Evolutionary conservation across 2,113 vertebrate species (phyloP).

Genomic region (Bos taurus): DNA sequence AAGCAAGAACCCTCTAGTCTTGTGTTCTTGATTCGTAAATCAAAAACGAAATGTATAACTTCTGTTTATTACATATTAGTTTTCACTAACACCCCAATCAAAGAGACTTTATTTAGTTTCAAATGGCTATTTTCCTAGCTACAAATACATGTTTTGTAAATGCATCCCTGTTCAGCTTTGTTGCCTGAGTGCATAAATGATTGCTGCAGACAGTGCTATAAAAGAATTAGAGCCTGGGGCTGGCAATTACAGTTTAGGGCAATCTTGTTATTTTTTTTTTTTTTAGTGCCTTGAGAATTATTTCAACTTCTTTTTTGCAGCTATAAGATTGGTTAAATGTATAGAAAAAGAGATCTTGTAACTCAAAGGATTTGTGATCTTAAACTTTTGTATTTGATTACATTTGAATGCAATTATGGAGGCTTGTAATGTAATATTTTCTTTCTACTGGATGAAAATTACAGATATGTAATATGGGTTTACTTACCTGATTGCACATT

Average conservation of each 20-base stretch:
- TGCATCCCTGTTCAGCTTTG: neutral
- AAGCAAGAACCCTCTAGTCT: neutral
- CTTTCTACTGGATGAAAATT: constrained; percentile 77
- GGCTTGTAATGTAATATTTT: constrained; percentile 69
- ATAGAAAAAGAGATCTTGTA: constrained; percentile 62
- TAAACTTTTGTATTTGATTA: constrained; percentile 71
- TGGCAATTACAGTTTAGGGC: constrained; percentile 27
- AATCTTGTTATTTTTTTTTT: neutral
- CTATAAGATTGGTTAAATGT: constrained; percentile 48
- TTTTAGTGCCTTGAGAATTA: constrained; percentile 23
- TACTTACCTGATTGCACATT: constrained; percentile 70
- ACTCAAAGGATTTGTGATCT: constrained; percentile 62
- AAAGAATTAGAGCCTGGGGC: constrained; percentile 21
- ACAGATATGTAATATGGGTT: constrained; percentile 66
- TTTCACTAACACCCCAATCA: constrained; percentile 11
- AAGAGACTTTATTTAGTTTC: constrained; percentile 33
- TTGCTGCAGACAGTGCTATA: neutral
- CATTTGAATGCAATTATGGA: constrained; percentile 72
- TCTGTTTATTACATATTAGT: constrained; percentile 48
- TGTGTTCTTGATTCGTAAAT: constrained; percentile 28
- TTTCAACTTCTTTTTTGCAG: constrained; percentile 33
- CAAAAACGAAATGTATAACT: constrained; percentile 22
- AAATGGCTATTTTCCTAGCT: constrained; percentile 23
- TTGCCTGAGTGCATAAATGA: constrained; percentile 6
- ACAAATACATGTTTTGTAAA: constrained; percentile 26